Percentiles rank a stretch among this genome's conserved stretches.
These are phyloP conservation scores for Cyprinodon diabolis DNA, from an alignment of 2,797 vertebrate genomes.

Conservation along the genomic window DNA sequence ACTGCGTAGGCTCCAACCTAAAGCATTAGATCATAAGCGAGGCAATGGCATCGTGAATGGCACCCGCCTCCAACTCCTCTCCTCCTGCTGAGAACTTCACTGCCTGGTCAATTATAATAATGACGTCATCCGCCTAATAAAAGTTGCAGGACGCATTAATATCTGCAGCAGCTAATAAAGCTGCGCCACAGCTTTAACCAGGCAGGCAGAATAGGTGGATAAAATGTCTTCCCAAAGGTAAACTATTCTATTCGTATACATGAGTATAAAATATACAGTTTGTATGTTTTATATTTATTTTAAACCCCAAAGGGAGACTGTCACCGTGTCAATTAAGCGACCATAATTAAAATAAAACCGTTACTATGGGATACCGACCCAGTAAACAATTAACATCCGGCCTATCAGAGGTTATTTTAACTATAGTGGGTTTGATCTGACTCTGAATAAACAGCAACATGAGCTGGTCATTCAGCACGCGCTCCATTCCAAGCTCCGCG, in stretches of 20 bases:
- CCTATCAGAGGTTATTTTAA: background rate
- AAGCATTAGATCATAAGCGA: constrained; percentile 9
- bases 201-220: background rate
- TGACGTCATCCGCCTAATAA: constrained; percentile 6
- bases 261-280: background rate
- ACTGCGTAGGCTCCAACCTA: constrained; percentile 51
- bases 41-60: constrained; percentile 28
- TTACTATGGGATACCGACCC: background rate
- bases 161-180: constrained; percentile 11
- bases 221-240: background rate
- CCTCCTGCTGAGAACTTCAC: background rate
- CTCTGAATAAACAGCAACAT: background rate
- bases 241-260: background rate
- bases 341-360: background rate
- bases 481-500: constrained; percentile 6
- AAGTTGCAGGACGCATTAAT: constrained; percentile 23
- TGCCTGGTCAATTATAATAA: background rate
- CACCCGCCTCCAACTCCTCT: background rate
- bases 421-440: background rate
- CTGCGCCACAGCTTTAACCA: constrained; percentile 12
- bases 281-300: background rate
- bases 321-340: background rate
- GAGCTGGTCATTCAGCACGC: constrained; percentile 1
- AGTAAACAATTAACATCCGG: background rate
- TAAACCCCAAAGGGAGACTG: background rate